Conservation (phyloP, 2,888 invertebrate species). For the Tetheella fluctuosa region DNA sequence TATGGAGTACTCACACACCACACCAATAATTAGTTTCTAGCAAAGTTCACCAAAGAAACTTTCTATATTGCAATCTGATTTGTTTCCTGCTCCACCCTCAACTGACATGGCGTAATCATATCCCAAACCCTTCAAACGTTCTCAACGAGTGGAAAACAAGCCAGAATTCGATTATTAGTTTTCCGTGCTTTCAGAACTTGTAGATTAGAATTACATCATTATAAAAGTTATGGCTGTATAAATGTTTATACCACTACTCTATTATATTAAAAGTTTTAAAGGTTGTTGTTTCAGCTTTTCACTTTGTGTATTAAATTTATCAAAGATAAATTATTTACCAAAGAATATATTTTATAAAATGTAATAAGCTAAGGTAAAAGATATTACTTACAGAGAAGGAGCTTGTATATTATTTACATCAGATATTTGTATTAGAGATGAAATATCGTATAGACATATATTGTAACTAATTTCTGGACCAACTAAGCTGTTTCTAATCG, state of each 20-base stretch:
- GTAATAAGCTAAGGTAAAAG: too few relatives aligned
- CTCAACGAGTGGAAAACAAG: constrained; percentile 1
- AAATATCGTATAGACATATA: background rate
- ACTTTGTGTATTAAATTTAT: too few relatives aligned
- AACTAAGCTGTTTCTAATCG: constrained; percentile 6
- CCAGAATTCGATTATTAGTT: background rate
- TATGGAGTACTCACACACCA: background rate
- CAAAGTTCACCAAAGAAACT: background rate
- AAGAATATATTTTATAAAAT: too few relatives aligned
- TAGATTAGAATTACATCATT: background rate
- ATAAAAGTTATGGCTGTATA: too few relatives aligned
- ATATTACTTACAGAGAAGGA: too few relatives aligned
- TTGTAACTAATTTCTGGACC: background rate
- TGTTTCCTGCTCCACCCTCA: background rate
- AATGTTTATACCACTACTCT: too few relatives aligned
- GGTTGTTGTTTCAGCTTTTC: too few relatives aligned
- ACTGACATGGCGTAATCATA: background rate
- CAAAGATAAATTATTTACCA: too few relatives aligned
- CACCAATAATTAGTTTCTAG: constrained; percentile 7
- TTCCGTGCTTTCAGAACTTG: background rate
- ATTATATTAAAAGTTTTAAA: too few relatives aligned
- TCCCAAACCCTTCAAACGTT: background rate
- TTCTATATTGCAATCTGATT: background rate
- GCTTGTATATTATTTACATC: background rate
- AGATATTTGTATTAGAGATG: background rate